phyloP scores from a whole-genome alignment of 2,113 vertebrate genomes.

The Alligator sinensis region DNA sequence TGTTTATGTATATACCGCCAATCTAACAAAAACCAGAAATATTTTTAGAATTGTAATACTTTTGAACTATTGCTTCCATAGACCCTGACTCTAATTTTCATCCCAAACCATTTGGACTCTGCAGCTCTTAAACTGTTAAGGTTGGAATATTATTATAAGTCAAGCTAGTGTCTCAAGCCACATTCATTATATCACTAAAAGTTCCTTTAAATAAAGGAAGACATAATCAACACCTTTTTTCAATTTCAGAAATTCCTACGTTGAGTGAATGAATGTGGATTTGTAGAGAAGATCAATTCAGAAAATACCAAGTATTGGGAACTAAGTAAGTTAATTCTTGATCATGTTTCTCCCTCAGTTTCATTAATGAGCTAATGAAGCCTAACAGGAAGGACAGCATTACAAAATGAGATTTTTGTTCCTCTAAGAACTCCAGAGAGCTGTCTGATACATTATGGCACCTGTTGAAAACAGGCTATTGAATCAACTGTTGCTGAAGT shows the following conservation, averaged over 20 bases:
- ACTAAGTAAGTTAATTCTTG: not conserved
- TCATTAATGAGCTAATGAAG: constrained; percentile 33
- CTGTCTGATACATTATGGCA: constrained; percentile 44
- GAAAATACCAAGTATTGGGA: not conserved
- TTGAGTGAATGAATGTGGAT: not conserved
- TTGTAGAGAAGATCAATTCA: not conserved
- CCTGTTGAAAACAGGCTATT: constrained; percentile 55
- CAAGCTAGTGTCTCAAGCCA: not conserved
- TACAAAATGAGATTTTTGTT: constrained; percentile 45
- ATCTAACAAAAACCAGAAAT: not conserved
- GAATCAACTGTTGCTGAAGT: constrained; percentile 56
- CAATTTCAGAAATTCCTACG: not conserved
- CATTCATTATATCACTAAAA: not conserved
- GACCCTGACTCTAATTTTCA: not conserved
- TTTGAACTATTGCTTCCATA: not conserved
- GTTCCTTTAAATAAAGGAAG: not conserved
- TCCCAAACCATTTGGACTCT: not conserved
- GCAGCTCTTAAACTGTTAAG: not conserved
- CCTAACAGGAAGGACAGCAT: constrained; percentile 34
- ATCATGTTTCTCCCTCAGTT: too few species aligned
- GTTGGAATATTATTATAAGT: not conserved
- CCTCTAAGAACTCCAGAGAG: constrained; percentile 50
- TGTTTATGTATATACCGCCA: not conserved
- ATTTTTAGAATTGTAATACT: not conserved
- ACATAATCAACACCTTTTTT: not conserved